Percentiles rank a stretch among this genome's conserved stretches.
phyloP scores from a whole-genome alignment of 2,888 invertebrate species.

The Apoda limacodes region DNA sequence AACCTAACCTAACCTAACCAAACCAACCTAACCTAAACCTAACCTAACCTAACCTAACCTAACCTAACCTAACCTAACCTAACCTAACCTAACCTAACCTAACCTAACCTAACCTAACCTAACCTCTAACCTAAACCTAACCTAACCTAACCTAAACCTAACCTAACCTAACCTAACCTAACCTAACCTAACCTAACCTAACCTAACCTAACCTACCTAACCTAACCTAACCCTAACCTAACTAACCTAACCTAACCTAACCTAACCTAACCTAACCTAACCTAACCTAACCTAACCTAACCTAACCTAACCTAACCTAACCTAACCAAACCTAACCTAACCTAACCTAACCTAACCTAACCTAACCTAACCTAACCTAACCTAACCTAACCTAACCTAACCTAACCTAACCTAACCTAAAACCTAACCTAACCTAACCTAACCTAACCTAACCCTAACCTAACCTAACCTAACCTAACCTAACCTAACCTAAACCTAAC shows the following conservation, averaged over 20 bases:
- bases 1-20: slow-evolving; percentile 3
- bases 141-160: slow-evolving; percentile 3
- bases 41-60: background rate
- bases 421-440: slow-evolving; percentile 5
- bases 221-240: slow-evolving; percentile 10
- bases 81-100: slow-evolving; percentile 6
- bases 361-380: slow-evolving; percentile 13
- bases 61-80: slow-evolving; percentile 7
- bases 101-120: slow-evolving; percentile 6
- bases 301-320: slow-evolving; percentile 9
- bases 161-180: slow-evolving; percentile 6
- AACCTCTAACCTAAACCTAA: slow-evolving; percentile 4
- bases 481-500: slow-evolving; percentile 22
- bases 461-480: slow-evolving; percentile 23
- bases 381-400: slow-evolving; percentile 1
- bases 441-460: slow-evolving; percentile 18
- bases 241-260: slow-evolving; percentile 12
- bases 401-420: slow-evolving; percentile 7
- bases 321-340: slow-evolving; percentile 18
- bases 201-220: slow-evolving; percentile 11
- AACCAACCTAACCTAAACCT: slow-evolving; percentile 2
- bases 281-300: slow-evolving; percentile 3
- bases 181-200: slow-evolving; percentile 9
- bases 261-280: slow-evolving; percentile 11
- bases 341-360: slow-evolving; percentile 17